Percentiles rank a stretch among this genome's conserved stretches.
Conservation (phyloP, 2,113 vertebrate genomes). For the Petrocephalus microphthalmus region DNA sequence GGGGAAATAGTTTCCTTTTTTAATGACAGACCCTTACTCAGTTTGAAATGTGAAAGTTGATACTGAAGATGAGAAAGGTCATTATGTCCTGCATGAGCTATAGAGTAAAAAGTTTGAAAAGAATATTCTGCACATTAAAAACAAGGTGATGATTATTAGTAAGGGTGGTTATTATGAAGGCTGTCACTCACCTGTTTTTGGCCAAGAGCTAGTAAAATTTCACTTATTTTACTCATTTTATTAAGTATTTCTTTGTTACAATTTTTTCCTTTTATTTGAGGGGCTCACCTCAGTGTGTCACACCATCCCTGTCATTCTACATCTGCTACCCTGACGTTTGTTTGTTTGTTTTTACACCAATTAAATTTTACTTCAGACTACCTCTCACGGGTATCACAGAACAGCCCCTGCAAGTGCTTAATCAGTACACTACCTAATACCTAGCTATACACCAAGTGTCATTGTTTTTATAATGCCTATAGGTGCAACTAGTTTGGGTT, state of each 20-base stretch:
- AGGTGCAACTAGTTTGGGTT: background rate
- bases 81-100: background rate
- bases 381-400: background rate
- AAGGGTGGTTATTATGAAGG: background rate
- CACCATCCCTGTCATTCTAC: background rate
- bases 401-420: background rate
- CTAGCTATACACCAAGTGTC: background rate
- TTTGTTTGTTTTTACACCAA: background rate
- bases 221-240: background rate
- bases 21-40: background rate
- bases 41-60: background rate
- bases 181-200: background rate
- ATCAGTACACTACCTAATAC: background rate
- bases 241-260: background rate
- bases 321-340: background rate
- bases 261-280: too few relatives aligned
- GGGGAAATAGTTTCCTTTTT: background rate
- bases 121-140: background rate
- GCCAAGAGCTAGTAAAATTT: background rate
- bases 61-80: background rate
- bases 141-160: background rate
- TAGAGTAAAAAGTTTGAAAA: background rate
- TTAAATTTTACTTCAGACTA: background rate
- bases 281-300: too few relatives aligned
- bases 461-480: background rate